phyloP scores from a whole-genome alignment of 2,888 invertebrate species.

The Zeuzera pyrina region DNA sequence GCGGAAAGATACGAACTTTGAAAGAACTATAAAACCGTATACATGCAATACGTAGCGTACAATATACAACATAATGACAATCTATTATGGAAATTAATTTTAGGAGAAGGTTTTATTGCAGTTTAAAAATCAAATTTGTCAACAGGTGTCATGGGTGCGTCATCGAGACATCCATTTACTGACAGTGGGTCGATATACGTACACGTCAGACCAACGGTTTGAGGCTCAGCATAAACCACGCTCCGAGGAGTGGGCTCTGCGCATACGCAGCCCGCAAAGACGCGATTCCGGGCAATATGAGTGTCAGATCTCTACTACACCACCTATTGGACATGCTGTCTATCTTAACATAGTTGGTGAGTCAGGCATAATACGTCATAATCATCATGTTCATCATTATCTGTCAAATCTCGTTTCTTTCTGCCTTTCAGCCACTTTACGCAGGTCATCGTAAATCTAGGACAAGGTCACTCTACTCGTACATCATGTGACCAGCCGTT shows the following conservation, averaged over 20 bases:
- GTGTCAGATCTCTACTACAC: conserved; percentile 93
- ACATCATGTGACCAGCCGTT: too few relatives aligned
- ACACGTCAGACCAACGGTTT: conserved; percentile 86
- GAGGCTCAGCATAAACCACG: conserved; percentile 88
- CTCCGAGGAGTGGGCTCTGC: conserved; percentile 89
- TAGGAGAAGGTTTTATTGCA: not conserved
- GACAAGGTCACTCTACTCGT: too few relatives aligned
- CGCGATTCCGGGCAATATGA: conserved; percentile 92
- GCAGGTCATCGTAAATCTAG: too few relatives aligned
- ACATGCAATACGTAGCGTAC: too few relatives aligned
- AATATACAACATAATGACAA: too few relatives aligned
- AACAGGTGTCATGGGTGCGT: conserved; percentile 92
- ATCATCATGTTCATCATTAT: too few relatives aligned
- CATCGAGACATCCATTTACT: conserved; percentile 92
- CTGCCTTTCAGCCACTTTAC: too few relatives aligned
- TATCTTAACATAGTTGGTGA: conserved; percentile 88
- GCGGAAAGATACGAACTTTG: too few relatives aligned
- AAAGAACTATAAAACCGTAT: too few relatives aligned
- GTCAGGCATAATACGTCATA: too few relatives aligned
- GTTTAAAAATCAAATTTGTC: conserved; percentile 15
- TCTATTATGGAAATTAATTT: too few relatives aligned
- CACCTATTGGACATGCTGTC: conserved; percentile 87
- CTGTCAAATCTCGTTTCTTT: too few relatives aligned
- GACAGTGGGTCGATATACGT: conserved; percentile 91
- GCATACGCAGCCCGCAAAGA: conserved; percentile 76